Evolutionary conservation across 2,113 vertebrate species (phyloP).

Genomic region (Cephalopterus ornatus): DNA sequence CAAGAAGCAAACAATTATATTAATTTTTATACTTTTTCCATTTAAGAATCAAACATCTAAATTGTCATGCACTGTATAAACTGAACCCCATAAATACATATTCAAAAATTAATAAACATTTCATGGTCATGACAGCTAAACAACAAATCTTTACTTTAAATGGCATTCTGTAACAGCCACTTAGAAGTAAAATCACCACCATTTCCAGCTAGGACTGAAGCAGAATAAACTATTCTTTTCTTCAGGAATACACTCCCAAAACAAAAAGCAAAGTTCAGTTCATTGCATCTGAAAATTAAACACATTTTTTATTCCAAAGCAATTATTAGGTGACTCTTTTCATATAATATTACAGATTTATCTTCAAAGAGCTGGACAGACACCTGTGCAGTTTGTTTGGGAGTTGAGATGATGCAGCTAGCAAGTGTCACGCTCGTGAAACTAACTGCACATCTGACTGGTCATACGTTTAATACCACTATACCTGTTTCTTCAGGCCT

Average conservation of each 20-base stretch:
- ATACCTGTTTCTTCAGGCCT: not conserved
- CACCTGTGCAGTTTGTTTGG: not conserved
- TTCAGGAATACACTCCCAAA: not conserved
- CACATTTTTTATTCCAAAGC: not conserved
- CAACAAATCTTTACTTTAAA: not conserved
- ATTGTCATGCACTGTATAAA: not conserved
- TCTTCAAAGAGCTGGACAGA: not conserved
- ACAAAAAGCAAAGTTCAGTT: not conserved
- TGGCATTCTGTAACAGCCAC: not conserved
- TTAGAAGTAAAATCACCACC: not conserved
- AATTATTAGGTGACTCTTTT: not conserved
- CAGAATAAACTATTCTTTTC: not conserved
- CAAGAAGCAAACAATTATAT: not conserved
- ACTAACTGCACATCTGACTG: not conserved
- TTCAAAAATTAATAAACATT: slow-evolving; percentile 36
- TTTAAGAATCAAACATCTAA: slow-evolving; percentile 25
- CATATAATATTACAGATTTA: not conserved
- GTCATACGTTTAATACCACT: not conserved
- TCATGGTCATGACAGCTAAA: not conserved
- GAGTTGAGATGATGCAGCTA: not conserved
- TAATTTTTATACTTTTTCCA: slow-evolving; percentile 38
- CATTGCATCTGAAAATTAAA: not conserved
- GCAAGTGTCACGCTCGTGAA: not conserved
- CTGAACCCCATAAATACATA: not conserved
- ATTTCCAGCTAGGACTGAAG: not conserved